Percentiles rank a stretch among this genome's conserved stretches.
phyloP scores from a whole-genome alignment of 2,113 vertebrate species.

The Ammodytes dubius region DNA sequence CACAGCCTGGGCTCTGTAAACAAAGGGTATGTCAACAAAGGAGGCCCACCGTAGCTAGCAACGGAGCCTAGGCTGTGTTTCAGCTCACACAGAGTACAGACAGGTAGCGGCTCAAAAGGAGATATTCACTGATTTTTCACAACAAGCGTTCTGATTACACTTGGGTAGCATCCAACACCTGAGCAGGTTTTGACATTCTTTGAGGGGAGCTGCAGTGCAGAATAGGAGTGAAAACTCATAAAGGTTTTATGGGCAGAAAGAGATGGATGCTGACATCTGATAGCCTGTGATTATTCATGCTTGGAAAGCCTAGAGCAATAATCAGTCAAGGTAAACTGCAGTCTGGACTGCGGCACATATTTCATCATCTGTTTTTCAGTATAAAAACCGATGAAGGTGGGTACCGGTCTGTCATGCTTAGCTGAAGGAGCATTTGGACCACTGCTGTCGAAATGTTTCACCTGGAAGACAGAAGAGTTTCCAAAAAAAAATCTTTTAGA shows the following conservation, averaged over 20 bases:
- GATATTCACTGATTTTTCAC: too few species aligned
- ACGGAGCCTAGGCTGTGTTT: too few species aligned
- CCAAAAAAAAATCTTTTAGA: not conserved
- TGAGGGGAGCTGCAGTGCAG: not conserved
- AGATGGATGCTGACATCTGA: conserved; percentile 68
- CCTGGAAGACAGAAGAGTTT: not conserved
- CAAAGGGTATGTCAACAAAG: too few species aligned
- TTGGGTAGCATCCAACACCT: not conserved
- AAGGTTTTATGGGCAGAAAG: conserved; percentile 34
- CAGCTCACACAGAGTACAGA: too few species aligned
- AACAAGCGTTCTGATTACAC: not conserved
- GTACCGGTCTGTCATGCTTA: conserved; percentile 24
- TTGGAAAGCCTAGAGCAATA: conserved; percentile 38
- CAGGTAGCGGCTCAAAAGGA: too few species aligned
- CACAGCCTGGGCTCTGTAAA: too few species aligned
- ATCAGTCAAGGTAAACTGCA: conserved; percentile 53
- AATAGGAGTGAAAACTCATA: not conserved
- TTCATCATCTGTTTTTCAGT: conserved; percentile 26
- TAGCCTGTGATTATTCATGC: conserved; percentile 53
- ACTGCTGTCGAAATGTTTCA: conserved; percentile 36
- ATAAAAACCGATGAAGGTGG: conserved; percentile 29
- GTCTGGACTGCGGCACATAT: conserved; percentile 39
- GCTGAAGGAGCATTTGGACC: conserved; percentile 44
- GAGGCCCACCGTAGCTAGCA: too few species aligned
- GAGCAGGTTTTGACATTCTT: not conserved